Evolutionary conservation across 2,888 invertebrate genomes (phyloP).

Genomic region (Sericinus montela): DNA sequence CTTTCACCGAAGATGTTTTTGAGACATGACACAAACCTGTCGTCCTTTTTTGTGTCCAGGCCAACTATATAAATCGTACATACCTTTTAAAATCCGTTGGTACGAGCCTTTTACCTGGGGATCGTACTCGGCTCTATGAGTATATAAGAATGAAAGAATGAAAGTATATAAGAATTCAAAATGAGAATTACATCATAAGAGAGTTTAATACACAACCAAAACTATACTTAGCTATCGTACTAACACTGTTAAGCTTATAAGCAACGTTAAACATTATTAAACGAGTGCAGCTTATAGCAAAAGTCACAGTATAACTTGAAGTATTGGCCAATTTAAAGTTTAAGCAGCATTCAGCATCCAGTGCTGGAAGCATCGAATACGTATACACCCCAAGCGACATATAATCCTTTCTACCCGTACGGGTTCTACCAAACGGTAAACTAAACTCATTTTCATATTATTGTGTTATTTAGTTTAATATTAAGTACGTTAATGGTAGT

Average conservation of each 20-base stretch:
- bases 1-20: no score
- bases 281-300: conserved; percentile 13
- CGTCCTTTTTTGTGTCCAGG: no score
- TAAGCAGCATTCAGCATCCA: conserved; percentile 24
- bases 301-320: conserved; percentile 20
- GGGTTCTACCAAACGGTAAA: conserved; percentile 23
- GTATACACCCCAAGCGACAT: conserved; percentile 26
- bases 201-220: no score
- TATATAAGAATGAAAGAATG: no score
- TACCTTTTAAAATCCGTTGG: no score
- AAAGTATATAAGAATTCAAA: no score
- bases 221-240: no score
- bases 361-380: conserved; percentile 8
- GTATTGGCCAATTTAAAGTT: conserved; percentile 40
- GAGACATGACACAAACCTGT: no score
- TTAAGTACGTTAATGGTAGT: conserved; percentile 9
- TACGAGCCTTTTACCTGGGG: no score
- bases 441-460: conserved; percentile 27
- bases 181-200: no score
- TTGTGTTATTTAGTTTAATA: conserved; percentile 21
- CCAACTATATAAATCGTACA: no score
- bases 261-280: conserved; percentile 9
- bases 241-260: neutral
- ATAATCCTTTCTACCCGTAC: conserved; percentile 23
- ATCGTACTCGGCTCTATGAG: no score